Percentiles rank a stretch among this genome's conserved stretches.
phyloP scores from a whole-genome alignment of 2,888 invertebrate species.

The Matsumyia berberina region DNA sequence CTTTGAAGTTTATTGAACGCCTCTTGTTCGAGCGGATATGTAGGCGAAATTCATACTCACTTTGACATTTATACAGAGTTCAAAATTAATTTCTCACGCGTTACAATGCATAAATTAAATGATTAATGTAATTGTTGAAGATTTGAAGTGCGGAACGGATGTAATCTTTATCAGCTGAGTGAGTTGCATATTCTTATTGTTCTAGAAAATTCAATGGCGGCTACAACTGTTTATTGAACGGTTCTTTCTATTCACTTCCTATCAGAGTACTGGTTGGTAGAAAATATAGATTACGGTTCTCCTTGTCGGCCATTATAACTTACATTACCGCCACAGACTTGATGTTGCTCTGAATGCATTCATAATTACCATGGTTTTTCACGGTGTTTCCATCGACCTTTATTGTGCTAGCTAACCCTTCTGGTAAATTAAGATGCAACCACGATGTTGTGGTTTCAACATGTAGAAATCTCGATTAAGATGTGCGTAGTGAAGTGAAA shows the following conservation, averaged over 20 bases:
- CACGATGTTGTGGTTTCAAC: constrained; percentile 45
- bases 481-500: constrained; percentile 59
- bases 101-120: constrained; percentile 22
- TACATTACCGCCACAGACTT: not conserved
- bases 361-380: constrained; percentile 10
- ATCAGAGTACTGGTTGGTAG: not conserved
- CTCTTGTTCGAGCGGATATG: not conserved
- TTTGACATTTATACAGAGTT: not conserved
- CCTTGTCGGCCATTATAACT: constrained; percentile 13
- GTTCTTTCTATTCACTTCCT: constrained; percentile 2
- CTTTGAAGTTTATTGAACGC: constrained; percentile 18
- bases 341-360: constrained; percentile 11
- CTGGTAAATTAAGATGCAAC: constrained; percentile 24
- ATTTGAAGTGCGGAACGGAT: not conserved
- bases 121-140: constrained; percentile 1
- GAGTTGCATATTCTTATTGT: too few relatives aligned
- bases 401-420: constrained; percentile 34
- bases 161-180: not conserved
- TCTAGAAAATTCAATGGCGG: too few relatives aligned
- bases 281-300: not conserved
- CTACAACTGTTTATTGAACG: not conserved
- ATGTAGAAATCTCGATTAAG: constrained; percentile 59
- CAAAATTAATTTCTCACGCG: constrained; percentile 27
- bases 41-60: too few relatives aligned
- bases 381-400: constrained; percentile 32